Evolutionary conservation across 2,888 invertebrate species (phyloP).

Genomic region (Argyresthia goedartella): DNA sequence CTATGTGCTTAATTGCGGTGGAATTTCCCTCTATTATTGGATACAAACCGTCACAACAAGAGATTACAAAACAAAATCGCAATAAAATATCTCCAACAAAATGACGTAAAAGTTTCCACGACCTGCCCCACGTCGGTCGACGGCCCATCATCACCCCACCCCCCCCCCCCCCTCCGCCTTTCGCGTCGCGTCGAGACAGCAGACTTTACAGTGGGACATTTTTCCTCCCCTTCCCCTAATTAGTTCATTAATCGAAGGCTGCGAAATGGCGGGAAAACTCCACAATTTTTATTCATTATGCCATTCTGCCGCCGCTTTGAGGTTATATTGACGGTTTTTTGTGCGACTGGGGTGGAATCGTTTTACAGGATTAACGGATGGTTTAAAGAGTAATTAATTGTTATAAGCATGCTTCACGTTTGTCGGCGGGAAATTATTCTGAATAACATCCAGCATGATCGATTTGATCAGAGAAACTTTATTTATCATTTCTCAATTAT

Average conservation of each 20-base stretch:
- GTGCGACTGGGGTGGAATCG: no score
- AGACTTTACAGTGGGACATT: slow-evolving; percentile 29
- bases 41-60: no score
- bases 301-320: slow-evolving; percentile 16
- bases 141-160: slow-evolving; percentile 6
- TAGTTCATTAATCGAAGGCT: slow-evolving; percentile 49
- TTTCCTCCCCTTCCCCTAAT: slow-evolving; percentile 48
- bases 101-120: slow-evolving; percentile 65
- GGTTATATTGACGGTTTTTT: slow-evolving; percentile 5
- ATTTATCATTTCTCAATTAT: no score
- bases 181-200: slow-evolving; percentile 24
- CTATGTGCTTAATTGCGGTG: no score
- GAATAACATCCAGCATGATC: no score
- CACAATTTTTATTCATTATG: slow-evolving; percentile 18
- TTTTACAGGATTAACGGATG: no score
- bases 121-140: slow-evolving; percentile 50
- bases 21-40: no score
- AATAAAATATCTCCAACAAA: neutral
- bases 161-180: slow-evolving; percentile 3
- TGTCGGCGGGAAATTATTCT: no score
- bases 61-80: no score
- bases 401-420: no score
- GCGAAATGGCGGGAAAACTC: neutral
- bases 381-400: no score
- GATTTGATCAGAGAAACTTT: no score